These are phyloP conservation scores for Pangasianodon gigas DNA, from an alignment of 2,113 vertebrate species.

Conservation along the genomic window DNA sequence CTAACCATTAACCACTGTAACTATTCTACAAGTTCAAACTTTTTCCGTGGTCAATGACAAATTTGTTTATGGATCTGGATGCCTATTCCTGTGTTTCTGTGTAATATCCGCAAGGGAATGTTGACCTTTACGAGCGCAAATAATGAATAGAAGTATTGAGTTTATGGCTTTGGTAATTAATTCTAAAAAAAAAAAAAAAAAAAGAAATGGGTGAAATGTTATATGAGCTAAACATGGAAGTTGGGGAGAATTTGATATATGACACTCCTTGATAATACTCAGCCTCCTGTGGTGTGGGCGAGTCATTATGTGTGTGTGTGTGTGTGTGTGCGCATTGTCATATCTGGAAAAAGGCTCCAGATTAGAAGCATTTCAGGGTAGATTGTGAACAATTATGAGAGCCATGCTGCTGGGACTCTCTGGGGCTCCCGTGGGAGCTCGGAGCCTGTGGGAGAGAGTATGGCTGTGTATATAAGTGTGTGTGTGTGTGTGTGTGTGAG, in stretches of 20 bases:
- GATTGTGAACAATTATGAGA: constrained; percentile 64
- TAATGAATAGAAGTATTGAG: constrained; percentile 48
- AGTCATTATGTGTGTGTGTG: neutral
- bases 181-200: constrained; percentile 26
- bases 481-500: constrained; percentile 34
- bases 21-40: constrained; percentile 37
- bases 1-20: constrained; percentile 35
- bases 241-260: constrained; percentile 36
- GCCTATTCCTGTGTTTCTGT: constrained; percentile 43
- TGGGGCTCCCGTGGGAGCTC: constrained; percentile 39
- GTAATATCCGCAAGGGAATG: constrained; percentile 33
- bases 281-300: constrained; percentile 32
- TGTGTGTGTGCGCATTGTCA: constrained; percentile 14
- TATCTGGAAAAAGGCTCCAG: constrained; percentile 52
- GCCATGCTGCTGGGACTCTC: constrained; percentile 50
- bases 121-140: constrained; percentile 42
- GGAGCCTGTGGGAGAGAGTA: constrained; percentile 30
- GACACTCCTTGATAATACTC: constrained; percentile 28
- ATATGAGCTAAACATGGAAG: constrained; percentile 18
- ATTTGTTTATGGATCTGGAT: constrained; percentile 53
- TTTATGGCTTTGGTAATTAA: constrained; percentile 48
- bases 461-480: constrained; percentile 20
- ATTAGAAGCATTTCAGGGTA: constrained; percentile 63
- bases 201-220: constrained; percentile 16
- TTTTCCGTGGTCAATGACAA: constrained; percentile 42